phyloP scores from a whole-genome alignment of 1,140 invertebrate species.

The Drosophila triauraria region DNA sequence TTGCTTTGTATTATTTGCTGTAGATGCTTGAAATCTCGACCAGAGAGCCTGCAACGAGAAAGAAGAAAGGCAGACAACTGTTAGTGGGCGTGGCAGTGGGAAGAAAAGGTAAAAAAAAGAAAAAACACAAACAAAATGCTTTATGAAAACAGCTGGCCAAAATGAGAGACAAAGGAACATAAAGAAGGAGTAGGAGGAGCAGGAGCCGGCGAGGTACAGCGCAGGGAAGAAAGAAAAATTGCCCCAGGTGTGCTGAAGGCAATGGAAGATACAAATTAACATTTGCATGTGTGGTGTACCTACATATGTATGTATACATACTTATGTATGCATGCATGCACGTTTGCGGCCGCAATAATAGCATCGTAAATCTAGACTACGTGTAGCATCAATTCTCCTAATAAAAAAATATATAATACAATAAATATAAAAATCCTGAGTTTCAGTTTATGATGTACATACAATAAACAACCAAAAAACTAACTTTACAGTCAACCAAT shows the following conservation, averaged over 20 bases:
- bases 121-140: not conserved
- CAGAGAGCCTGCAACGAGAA: slow-evolving; percentile 57
- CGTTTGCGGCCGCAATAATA: not conserved
- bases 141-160: slow-evolving; percentile 29
- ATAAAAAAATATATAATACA: no score
- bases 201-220: not conserved
- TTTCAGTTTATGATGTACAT: no score
- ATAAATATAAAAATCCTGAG: no score
- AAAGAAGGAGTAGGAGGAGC: not conserved
- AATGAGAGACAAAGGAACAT: slow-evolving; percentile 5
- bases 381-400: no score
- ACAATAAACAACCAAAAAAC: no score
- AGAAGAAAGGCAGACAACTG: not conserved
- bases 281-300: slow-evolving; percentile 27
- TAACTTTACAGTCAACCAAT: no score
- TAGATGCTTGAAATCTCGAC: slow-evolving; percentile 47
- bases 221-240: slow-evolving; percentile 26
- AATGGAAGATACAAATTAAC: slow-evolving; percentile 37
- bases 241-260: slow-evolving; percentile 36
- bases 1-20: slow-evolving; percentile 7
- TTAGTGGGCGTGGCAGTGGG: slow-evolving; percentile 19
- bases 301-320: not conserved
- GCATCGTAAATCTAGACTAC: not conserved
- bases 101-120: not conserved
- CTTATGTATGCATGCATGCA: not conserved